Base-by-base conservation (phyloP, 2,113 vertebrate species). In the Actenoides lindsayi region DNA sequence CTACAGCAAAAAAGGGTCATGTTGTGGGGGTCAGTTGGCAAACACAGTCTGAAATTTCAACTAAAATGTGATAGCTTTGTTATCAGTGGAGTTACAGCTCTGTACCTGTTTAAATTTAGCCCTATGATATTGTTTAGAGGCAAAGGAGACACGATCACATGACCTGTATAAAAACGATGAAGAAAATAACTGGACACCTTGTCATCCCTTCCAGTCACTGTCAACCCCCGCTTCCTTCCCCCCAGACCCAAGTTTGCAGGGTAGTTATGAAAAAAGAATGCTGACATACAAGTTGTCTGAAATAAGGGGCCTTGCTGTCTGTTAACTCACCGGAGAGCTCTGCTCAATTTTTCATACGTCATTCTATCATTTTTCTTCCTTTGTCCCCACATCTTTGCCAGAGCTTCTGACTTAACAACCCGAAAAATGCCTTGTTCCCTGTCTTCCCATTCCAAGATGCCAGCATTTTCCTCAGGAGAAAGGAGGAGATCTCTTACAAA, bases 361-460 rank as follows among this genome's bases (percentile, higher is more conserved):
- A 97, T 98, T 54, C 97, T 97, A 83, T 97, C 97, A 4, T 98
- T 98, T 79, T 97, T 98, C 94, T 98, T 98, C 95, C 96, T 97
- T 54, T 97, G 97, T 60, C 97, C 97, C 96, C 97, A 98, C 97
- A 97, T 97, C 71, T 97, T 97, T 28, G 97, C 97, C 78, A 98
- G 94, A 44, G 96, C 97, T 91, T 98, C 98, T 50, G 97, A 98
- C 77, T 98, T 98, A 64, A 98, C 96, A 69, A 98, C 97, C n/a
- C 67, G 65, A 91, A 98, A 98, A 73, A 98, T 92, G 16, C 97
- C 97, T 82, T 98, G 90, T n/a, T 97, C 94, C 54, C 95, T 94
- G 16, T 98, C 97, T 84, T 98, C 96, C 97, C 97, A 98, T 73
- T 98, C 98, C 78, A 98, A 95, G 74, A 97, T 96, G 69, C 93